Evolutionary conservation across 2,113 vertebrate genomes (phyloP).

Genomic region (human): DNA sequence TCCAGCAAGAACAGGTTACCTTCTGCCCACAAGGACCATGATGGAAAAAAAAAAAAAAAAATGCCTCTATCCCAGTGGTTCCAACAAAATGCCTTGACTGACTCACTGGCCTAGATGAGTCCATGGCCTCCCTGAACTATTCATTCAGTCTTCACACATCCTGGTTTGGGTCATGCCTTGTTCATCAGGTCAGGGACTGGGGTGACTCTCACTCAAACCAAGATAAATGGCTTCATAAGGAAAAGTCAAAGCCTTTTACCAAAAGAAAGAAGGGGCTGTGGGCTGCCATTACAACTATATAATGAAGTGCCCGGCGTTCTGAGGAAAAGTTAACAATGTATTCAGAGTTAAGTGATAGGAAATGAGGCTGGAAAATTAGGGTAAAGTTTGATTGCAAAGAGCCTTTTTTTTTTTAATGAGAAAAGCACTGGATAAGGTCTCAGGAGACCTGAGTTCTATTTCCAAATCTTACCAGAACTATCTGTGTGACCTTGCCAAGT

Average conservation of each 20-base stretch:
- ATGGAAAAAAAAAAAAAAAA: background rate
- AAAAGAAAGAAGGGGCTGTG: background rate
- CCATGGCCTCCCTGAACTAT: too few species aligned
- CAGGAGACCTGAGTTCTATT: background rate
- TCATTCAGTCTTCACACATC: background rate
- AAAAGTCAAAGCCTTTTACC: background rate
- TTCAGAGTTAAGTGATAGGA: background rate
- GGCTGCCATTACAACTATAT: background rate
- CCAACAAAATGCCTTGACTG: background rate
- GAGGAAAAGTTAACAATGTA: background rate
- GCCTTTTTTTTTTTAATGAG: background rate
- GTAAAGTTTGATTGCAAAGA: background rate
- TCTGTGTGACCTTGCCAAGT: constrained; percentile 9
- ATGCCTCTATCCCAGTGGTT: background rate
- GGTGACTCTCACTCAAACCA: background rate
- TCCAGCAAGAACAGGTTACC: background rate
- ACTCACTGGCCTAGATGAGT: background rate
- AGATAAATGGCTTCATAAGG: background rate
- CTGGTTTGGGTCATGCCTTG: background rate
- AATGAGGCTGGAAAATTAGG: background rate
- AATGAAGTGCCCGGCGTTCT: background rate
- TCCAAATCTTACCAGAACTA: background rate
- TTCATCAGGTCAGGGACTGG: background rate
- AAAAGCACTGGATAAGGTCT: background rate
- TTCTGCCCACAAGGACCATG: background rate